phyloP scores from a whole-genome alignment of 2,888 invertebrate genomes.

The Argyresthia goedartella region DNA sequence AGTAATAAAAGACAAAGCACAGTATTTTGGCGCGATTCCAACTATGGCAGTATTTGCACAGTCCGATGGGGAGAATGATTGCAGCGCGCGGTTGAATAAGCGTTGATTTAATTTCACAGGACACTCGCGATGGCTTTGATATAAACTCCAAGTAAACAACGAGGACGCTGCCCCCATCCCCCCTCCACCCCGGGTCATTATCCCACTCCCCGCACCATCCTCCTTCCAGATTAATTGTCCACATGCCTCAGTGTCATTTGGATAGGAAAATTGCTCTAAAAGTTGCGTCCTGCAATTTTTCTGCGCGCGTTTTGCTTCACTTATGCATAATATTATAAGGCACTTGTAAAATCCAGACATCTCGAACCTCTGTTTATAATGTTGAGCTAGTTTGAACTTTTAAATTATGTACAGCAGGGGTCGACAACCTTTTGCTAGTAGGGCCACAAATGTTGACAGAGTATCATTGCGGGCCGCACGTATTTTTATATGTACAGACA shows the following conservation, averaged over 20 bases:
- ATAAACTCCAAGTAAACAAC: slow-evolving; percentile 53
- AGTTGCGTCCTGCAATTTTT: not conserved
- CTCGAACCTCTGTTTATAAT: too few species aligned
- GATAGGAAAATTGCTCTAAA: not conserved
- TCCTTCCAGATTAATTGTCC: slow-evolving; percentile 45
- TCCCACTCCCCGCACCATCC: slow-evolving; percentile 17
- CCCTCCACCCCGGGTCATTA: slow-evolving; percentile 11
- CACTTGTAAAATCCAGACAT: too few species aligned
- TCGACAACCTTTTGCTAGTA: too few species aligned
- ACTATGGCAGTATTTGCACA: slow-evolving; percentile 7
- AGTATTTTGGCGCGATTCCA: not conserved
- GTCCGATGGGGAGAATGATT: slow-evolving; percentile 17
- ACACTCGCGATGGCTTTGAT: slow-evolving; percentile 35
- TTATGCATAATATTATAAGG: too few species aligned
- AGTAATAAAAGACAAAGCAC: too few species aligned
- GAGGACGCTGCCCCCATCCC: slow-evolving; percentile 23
- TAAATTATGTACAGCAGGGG: too few species aligned
- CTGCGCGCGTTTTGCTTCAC: too few species aligned
- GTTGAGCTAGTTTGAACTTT: too few species aligned
- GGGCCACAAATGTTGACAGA: too few species aligned
- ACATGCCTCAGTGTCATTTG: slow-evolving; percentile 56
- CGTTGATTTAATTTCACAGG: slow-evolving; percentile 47
- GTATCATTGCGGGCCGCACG: too few species aligned
- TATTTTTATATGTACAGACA: too few species aligned
- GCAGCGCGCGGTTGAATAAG: slow-evolving; percentile 22